Evolutionary conservation across 2,797 vertebrate genomes (phyloP), one percentile per base, ranked within the genome.

Genomic region (Etheostoma nigrum): DNA sequence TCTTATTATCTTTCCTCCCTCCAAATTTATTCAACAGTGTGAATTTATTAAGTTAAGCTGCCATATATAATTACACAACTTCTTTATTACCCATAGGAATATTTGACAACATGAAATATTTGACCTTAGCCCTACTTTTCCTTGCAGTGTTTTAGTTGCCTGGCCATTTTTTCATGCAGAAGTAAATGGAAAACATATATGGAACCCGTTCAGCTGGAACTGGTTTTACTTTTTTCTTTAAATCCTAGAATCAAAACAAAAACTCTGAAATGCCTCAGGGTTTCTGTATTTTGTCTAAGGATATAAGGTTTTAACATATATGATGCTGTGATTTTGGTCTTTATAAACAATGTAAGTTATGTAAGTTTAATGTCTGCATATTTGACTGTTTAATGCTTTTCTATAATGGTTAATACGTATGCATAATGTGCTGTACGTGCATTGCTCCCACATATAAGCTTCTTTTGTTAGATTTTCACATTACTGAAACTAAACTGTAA

Each of bases 111-210:
- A 94, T 89, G 88, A 84, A 94, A 87, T 79, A 0, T 90, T 93
- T 94, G 94, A 95, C 95, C 91, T 93, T 87, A 88, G 95, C 91
- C 94, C 88, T 90, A 95, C 95, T 96, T 96, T 96, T 93, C 92
- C 90, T 92, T 93, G 94, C 95, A 93, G 94, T 96, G 96, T 96
- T 97, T 96, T 94, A 96, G 95, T 97, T 96, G 96, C 93, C 94
- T 97, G 96, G 95, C 10, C 36, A 12, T 40, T 40, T 96, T 96
- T 95, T 94, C 92, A 95, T 93, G 92, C 94, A 93, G 95, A 96
- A 95, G 95, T 96, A 82, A 85, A 97, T 95, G 95, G 95, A 96
- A 97, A 96, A 96, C 95, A 92, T 95, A 93, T 93, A 94, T 94
- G 94, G 94, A 95, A 91, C 89, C 86, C 95, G 27, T 95, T 95